phyloP scores from a whole-genome alignment of 2,888 invertebrate species.

The Apotomis betuletana region DNA sequence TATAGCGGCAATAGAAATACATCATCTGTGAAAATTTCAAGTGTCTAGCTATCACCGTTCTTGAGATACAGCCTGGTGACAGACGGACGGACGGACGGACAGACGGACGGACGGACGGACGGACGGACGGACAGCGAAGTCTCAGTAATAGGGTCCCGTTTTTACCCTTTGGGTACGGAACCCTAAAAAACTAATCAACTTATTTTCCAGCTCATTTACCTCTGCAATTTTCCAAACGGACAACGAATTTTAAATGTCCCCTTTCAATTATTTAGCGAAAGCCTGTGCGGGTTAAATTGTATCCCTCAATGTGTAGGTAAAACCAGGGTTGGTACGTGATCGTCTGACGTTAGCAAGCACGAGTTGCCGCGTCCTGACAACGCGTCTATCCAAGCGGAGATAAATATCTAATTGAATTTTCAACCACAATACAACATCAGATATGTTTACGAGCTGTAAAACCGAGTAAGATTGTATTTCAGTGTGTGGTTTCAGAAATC shows the following conservation, averaged over 20 bases:
- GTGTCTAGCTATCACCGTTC: too few species aligned
- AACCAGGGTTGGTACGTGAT: conserved; percentile 66
- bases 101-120: too few species aligned
- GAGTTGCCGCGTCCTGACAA: conserved; percentile 50
- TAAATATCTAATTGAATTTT: conserved; percentile 78
- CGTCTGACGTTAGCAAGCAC: conserved; percentile 65
- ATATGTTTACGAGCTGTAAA: background rate
- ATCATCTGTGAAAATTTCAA: too few species aligned
- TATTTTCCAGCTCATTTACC: background rate
- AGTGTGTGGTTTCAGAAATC: background rate
- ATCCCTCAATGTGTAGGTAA: conserved; percentile 55
- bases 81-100: too few species aligned
- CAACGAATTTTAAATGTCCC: conserved; percentile 2
- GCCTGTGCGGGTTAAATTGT: conserved; percentile 20
- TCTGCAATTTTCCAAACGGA: conserved; percentile 8
- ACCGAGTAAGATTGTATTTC: background rate
- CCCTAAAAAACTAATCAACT: background rate
- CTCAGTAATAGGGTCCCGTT: too few species aligned
- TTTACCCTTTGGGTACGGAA: too few species aligned
- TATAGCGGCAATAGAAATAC: too few species aligned
- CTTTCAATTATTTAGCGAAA: conserved; percentile 16
- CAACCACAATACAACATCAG: conserved; percentile 59
- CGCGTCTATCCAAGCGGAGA: conserved; percentile 65
- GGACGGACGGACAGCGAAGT: too few species aligned
- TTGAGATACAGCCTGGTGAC: too few species aligned